These are phyloP conservation scores for Drosophila paramelanica DNA, from an alignment of 2,888 invertebrate genomes.

Conservation along the genomic window DNA sequence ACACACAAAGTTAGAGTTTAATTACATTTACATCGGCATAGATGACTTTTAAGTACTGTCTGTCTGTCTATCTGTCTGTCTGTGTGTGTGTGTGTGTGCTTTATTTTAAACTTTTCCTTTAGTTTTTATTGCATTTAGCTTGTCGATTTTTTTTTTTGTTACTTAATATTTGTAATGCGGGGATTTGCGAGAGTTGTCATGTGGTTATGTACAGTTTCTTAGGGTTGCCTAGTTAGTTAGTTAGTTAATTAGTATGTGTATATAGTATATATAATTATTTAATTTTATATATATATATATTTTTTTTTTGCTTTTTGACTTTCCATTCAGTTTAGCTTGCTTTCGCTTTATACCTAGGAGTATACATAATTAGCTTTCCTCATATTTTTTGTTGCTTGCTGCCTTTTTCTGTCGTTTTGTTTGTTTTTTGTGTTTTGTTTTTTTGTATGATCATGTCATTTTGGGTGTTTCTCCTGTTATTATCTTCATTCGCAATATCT, in stretches of 20 bases:
- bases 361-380: constrained; percentile 53
- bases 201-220: constrained; percentile 53
- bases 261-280: constrained; percentile 17
- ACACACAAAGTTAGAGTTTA: constrained; percentile 29
- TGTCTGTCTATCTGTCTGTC: neutral
- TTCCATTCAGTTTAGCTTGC: constrained; percentile 5
- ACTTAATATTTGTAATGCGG: constrained; percentile 56
- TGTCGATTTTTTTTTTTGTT: constrained; percentile 3
- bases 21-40: constrained; percentile 52
- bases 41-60: constrained; percentile 22
- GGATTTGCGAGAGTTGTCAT: constrained; percentile 67
- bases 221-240: constrained; percentile 59
- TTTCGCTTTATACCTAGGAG: constrained; percentile 63
- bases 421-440: neutral
- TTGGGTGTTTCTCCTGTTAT: constrained; percentile 60
- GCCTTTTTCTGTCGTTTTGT: constrained; percentile 8
- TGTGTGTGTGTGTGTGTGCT: constrained; percentile 6
- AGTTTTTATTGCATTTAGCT: constrained; percentile 29
- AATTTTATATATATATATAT: neutral
- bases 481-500: constrained; percentile 79
- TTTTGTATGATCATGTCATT: constrained; percentile 39
- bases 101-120: neutral
- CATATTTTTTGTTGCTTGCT: constrained; percentile 42
- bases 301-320: constrained; percentile 9
- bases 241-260: constrained; percentile 28